Conservation (phyloP, 2,797 vertebrate species). For the Gymnoscopelus braueri region DNA sequence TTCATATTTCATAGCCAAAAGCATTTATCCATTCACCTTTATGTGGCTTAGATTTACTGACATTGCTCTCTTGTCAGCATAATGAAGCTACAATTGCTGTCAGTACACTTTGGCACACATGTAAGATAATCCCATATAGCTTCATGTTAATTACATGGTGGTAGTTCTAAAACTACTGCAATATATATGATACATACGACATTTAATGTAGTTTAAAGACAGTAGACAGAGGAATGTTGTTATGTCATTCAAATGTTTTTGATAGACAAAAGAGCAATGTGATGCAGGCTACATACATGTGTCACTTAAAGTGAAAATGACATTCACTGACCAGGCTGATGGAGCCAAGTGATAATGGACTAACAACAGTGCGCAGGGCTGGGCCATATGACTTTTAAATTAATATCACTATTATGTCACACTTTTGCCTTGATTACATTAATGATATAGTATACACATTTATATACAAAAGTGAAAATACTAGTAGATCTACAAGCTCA, state of each 20-base stretch:
- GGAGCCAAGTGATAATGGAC: background rate
- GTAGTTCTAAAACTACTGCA: background rate
- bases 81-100: background rate
- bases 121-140: background rate
- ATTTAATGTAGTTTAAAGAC: background rate
- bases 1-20: conserved; percentile 79
- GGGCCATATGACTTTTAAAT: no score
- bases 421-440: no score
- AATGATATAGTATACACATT: no score
- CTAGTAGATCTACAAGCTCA: no score
- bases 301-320: background rate
- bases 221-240: background rate
- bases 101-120: background rate
- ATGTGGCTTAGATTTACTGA: conserved; percentile 18
- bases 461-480: no score
- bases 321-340: background rate
- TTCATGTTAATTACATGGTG: background rate
- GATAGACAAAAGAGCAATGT: background rate
- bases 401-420: no score
- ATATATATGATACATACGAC: background rate
- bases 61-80: conserved; percentile 4
- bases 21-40: background rate
- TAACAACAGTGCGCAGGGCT: no score
- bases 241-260: background rate
- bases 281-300: background rate